Evolutionary conservation across 2,888 invertebrate genomes (phyloP).

Genomic region (Dryobota labecula): DNA sequence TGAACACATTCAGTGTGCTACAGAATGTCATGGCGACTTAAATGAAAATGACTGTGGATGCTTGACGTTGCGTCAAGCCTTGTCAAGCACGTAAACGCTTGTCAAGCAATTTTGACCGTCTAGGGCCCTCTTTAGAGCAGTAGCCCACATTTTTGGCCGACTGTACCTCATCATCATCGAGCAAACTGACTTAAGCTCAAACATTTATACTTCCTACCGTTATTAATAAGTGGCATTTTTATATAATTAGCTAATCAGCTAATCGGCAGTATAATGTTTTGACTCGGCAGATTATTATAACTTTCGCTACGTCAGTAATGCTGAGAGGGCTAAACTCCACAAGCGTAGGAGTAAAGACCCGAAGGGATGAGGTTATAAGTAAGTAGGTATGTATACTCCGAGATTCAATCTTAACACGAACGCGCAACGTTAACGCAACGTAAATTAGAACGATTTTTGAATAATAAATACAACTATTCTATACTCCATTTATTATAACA

Average conservation of each 20-base stretch:
- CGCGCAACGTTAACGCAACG: not conserved
- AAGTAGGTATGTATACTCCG: not conserved
- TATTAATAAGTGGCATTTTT: not conserved
- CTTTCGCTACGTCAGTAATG: slow-evolving; percentile 8
- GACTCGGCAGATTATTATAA: not conserved
- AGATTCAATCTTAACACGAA: not conserved
- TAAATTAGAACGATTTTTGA: no score
- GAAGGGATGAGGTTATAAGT: not conserved
- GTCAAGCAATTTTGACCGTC: no score
- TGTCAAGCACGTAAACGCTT: no score
- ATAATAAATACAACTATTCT: not conserved
- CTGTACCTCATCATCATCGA: not conserved
- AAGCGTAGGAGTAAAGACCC: slow-evolving; percentile 8
- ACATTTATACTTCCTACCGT: not conserved
- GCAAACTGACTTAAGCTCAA: slow-evolving; percentile 5
- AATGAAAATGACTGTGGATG: no score
- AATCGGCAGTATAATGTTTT: slow-evolving; percentile 16
- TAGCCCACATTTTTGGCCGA: not conserved
- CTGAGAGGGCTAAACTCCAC: not conserved
- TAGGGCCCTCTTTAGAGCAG: no score
- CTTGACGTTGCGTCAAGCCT: no score
- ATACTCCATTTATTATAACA: no score
- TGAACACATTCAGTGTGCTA: no score
- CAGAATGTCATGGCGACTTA: no score
- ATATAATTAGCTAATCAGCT: slow-evolving; percentile 5